Evolutionary conservation across 2,888 invertebrate genomes (phyloP).

Genomic region (Hydrotaea cyrtoneurina): DNA sequence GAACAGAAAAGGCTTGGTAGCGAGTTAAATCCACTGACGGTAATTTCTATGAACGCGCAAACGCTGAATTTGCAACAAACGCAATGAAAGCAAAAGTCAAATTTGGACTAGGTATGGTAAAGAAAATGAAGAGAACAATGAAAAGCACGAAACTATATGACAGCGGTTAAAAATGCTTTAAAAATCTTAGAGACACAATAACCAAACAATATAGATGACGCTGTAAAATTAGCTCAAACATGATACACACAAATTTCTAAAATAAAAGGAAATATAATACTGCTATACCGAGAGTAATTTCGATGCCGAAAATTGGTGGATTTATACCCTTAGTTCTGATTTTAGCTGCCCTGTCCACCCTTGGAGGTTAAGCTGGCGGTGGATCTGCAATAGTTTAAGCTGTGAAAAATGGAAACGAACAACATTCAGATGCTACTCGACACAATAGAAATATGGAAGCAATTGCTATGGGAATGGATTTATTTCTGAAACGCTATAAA

Average conservation of each 20-base stretch:
- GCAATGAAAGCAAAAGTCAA: too few relatives aligned
- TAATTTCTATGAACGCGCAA: constrained; percentile 32
- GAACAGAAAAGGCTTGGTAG: constrained; percentile 61
- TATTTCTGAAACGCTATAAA: background rate
- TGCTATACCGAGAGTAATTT: constrained; percentile 67
- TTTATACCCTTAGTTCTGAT: constrained; percentile 75
- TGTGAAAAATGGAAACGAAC: constrained; percentile 72
- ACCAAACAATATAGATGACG: constrained; percentile 54
- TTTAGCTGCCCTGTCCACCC: constrained; percentile 72
- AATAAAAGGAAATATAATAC: constrained; percentile 44
- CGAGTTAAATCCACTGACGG: constrained; percentile 44
- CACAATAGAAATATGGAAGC: constrained; percentile 78
- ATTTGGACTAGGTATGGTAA: too few relatives aligned
- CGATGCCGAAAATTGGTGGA: constrained; percentile 69
- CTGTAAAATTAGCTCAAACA: constrained; percentile 66
- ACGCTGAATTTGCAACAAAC: constrained; percentile 38
- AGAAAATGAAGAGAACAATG: too few relatives aligned
- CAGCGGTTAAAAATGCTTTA: constrained; percentile 47
- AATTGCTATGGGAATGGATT: constrained; percentile 67
- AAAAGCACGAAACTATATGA: constrained; percentile 48
- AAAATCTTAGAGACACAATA: constrained; percentile 54
- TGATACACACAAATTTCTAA: constrained; percentile 40
- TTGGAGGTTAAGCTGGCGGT: constrained; percentile 73
- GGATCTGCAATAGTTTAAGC: constrained; percentile 76
- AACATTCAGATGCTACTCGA: constrained; percentile 70